phyloP scores from a whole-genome alignment of 1,140 invertebrate species.

The Wasmannia auropunctata region DNA sequence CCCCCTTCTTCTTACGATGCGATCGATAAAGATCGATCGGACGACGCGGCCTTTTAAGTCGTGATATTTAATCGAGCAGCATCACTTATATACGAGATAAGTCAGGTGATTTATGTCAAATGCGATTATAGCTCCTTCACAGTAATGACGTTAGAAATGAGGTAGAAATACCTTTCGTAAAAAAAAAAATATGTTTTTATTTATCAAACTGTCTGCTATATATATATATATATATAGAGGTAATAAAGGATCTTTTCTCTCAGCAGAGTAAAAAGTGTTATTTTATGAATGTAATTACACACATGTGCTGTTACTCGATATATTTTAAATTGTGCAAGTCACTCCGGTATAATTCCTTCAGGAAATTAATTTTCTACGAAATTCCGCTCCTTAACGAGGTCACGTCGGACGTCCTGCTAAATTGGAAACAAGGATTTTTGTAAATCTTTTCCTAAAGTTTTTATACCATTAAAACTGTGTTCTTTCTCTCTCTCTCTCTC shows the following conservation, averaged over 20 bases:
- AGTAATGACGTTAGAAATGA: not conserved
- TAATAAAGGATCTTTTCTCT: not conserved
- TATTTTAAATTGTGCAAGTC: not conserved
- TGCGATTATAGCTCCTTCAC: not conserved
- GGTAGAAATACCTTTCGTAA: not conserved
- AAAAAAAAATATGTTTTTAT: not conserved
- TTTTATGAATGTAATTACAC: not conserved
- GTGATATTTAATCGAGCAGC: not conserved
- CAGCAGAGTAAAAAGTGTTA: not conserved
- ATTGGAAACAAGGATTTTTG: conserved; percentile 56
- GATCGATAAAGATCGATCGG: conserved; percentile 23
- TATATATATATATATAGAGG: not conserved
- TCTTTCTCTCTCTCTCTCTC: no score
- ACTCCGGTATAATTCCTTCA: not conserved
- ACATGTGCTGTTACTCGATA: not conserved
- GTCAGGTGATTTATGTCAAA: not conserved
- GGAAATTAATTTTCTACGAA: conserved; percentile 40
- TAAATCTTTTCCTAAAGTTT: not conserved
- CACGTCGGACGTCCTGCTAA: conserved; percentile 8
- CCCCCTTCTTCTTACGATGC: conserved; percentile 7
- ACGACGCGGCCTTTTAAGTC: not conserved
- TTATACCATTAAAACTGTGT: not conserved
- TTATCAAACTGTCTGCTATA: not conserved
- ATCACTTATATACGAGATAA: conserved; percentile 2
- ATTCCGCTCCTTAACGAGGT: not conserved